Evolutionary conservation across 35 echinoderm and acorn worm species (phyloP).

Genomic region (Amphiura filiformis): DNA sequence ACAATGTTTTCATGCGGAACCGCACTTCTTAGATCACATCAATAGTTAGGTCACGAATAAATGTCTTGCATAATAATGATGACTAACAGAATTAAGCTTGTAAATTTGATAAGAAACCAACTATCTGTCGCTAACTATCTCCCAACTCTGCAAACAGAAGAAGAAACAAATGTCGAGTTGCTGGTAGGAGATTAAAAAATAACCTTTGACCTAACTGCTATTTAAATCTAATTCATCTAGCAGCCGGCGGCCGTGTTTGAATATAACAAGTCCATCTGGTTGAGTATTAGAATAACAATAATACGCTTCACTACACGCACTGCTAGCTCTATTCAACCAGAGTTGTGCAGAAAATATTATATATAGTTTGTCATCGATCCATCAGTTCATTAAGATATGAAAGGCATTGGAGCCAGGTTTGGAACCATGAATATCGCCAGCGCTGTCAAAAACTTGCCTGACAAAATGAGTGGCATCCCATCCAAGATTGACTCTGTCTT

Average conservation of each 20-base stretch:
- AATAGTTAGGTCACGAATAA: neutral
- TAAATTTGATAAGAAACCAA: neutral
- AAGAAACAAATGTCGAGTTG: neutral
- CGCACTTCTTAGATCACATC: neutral
- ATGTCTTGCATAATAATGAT: neutral
- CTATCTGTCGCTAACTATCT: neutral
- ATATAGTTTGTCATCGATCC: neutral
- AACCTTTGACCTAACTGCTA: neutral
- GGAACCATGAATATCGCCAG: slow-evolving; percentile 57
- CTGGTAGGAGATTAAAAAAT: neutral
- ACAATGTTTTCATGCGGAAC: slow-evolving; percentile 6
- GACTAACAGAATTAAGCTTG: neutral
- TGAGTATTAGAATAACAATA: neutral
- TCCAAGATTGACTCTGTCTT: slow-evolving; percentile 64
- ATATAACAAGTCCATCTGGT: neutral
- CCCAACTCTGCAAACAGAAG: neutral
- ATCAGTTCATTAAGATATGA: neutral
- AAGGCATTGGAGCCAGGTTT: slow-evolving; percentile 49
- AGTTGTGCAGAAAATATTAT: neutral
- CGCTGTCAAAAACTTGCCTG: slow-evolving; percentile 43
- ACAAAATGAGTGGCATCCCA: slow-evolving; percentile 65
- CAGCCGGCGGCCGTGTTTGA: slow-evolving; percentile 8
- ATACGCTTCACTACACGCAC: neutral
- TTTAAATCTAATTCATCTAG: neutral
- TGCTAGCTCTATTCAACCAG: neutral